These are phyloP conservation scores for Psylliodes chrysocephalus DNA, from an alignment of 2,888 invertebrate species.

Conservation along the genomic window DNA sequence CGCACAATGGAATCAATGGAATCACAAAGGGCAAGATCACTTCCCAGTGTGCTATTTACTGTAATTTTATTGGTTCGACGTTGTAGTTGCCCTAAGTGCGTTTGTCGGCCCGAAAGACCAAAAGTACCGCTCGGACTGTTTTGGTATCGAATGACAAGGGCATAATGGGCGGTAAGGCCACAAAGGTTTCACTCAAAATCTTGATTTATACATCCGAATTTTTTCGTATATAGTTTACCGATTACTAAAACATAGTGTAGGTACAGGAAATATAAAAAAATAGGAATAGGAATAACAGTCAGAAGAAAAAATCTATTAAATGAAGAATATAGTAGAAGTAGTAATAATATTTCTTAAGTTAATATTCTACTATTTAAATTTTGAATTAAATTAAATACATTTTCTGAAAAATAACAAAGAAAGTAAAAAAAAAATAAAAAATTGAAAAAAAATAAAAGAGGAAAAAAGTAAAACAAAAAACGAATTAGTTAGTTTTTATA, in stretches of 20 bases:
- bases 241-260: background rate
- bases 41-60: constrained; percentile 40
- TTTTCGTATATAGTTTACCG: background rate
- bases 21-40: constrained; percentile 15
- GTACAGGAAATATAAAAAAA: constrained; percentile 5
- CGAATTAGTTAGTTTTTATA: too few species aligned
- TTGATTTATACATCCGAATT: constrained; percentile 35
- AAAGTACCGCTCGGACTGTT: constrained; percentile 39
- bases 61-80: constrained; percentile 39
- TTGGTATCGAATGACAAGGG: constrained; percentile 39
- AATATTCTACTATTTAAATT: too few species aligned
- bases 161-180: constrained; percentile 34
- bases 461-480: too few species aligned
- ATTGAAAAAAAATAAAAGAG: too few species aligned
- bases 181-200: constrained; percentile 34
- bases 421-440: too few species aligned
- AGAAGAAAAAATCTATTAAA: too few species aligned
- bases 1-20: constrained; percentile 33
- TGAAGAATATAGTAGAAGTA: too few species aligned
- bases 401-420: too few species aligned
- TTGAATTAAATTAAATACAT: too few species aligned
- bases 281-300: background rate
- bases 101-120: constrained; percentile 34
- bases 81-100: constrained; percentile 32
- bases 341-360: too few species aligned